A percentile compares a stretch with the other conserved stretches of the same genome.
These are phyloP conservation scores for Morpho helenor DNA, from an alignment of 2,888 invertebrate genomes.

Conservation along the genomic window DNA sequence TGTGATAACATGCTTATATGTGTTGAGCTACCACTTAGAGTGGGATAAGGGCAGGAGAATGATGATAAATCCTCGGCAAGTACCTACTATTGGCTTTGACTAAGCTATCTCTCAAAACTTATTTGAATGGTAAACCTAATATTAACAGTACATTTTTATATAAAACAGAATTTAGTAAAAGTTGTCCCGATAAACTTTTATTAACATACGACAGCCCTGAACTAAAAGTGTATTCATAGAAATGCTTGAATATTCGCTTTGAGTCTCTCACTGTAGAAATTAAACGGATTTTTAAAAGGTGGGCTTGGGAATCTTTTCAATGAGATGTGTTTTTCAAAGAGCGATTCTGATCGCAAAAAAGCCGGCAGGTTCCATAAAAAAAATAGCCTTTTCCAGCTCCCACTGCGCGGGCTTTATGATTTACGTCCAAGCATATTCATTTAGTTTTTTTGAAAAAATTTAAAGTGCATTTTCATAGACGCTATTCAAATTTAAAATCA, in stretches of 20 bases:
- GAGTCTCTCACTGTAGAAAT: slow-evolving; percentile 11
- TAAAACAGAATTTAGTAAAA: neutral
- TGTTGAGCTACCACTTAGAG: no score
- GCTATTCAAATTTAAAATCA: no score
- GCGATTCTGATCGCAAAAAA: slow-evolving; percentile 3
- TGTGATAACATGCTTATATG: no score
- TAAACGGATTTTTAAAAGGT: slow-evolving; percentile 16
- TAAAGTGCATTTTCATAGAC: neutral
- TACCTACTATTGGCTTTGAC: no score
- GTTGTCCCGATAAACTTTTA: neutral
- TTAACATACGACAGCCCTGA: neutral
- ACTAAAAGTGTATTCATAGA: slow-evolving; percentile 19
- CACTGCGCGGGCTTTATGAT: slow-evolving; percentile 2
- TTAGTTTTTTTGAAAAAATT: slow-evolving; percentile 1
- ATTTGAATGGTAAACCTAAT: no score
- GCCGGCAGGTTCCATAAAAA: neutral
- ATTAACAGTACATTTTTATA: neutral
- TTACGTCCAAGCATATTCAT: slow-evolving; percentile 7
- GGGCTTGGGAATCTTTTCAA: slow-evolving; percentile 13
- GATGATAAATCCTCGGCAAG: no score
- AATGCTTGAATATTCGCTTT: slow-evolving; percentile 20
- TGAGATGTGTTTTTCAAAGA: slow-evolving; percentile 11
- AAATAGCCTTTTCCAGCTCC: neutral
- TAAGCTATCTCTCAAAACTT: no score
- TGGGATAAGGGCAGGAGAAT: no score